phyloP scores from a whole-genome alignment of 2,797 vertebrate genomes.

The Pseudotriccus pelzelni region DNA sequence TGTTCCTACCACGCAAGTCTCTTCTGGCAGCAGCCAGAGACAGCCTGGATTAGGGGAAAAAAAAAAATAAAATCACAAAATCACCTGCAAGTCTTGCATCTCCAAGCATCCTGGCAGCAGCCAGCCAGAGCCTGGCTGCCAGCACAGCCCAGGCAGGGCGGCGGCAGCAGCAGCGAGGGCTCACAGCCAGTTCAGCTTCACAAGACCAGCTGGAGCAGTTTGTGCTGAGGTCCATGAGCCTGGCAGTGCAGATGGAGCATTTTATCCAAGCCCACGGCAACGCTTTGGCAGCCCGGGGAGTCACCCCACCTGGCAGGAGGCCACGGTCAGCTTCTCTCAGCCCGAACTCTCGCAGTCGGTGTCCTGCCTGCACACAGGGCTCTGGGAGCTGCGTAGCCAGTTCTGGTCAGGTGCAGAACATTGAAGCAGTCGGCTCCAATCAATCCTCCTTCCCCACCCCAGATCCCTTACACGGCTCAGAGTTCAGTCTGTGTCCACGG shows the following conservation, averaged over 20 bases:
- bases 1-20: neutral
- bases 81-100: neutral
- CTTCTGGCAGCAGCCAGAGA: neutral
- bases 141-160: neutral
- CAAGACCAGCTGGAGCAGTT: neutral
- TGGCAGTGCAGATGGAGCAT: rapidly evolving
- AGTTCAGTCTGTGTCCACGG: rapidly evolving
- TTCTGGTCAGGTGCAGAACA: neutral
- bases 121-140: neutral
- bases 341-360: no score
- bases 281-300: rapidly evolving
- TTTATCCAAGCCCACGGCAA: neutral
- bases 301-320: neutral
- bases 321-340: neutral
- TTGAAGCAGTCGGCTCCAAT: neutral
- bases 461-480: rapidly evolving
- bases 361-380: neutral
- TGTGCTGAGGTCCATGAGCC: neutral
- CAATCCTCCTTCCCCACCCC: neutral
- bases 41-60: neutral
- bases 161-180: neutral
- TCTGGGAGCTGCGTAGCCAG: neutral
- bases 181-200: neutral
- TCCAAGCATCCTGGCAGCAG: neutral
- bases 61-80: neutral